A percentile compares a stretch with the other conserved stretches of the same genome.
These are phyloP conservation scores for Tympanuchus pallidicinctus DNA, from an alignment of 2,113 vertebrate species.

Conservation along the genomic window DNA sequence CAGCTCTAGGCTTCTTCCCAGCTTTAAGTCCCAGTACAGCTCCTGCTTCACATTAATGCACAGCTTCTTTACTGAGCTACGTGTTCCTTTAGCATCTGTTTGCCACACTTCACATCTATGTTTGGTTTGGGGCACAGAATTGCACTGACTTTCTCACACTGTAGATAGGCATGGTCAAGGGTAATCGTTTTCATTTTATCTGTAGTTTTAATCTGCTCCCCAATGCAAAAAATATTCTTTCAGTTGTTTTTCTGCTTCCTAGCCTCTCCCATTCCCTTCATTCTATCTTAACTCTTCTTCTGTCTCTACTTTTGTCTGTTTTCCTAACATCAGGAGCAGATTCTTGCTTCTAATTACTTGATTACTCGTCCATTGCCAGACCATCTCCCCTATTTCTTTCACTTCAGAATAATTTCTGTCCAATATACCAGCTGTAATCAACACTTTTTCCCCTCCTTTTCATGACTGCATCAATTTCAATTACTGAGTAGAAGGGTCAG, in stretches of 20 bases:
- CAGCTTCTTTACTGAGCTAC: accelerated
- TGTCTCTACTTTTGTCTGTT: background rate
- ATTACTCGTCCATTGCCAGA: background rate
- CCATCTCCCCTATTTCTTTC: background rate
- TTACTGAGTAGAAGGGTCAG: background rate
- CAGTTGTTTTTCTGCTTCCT: background rate
- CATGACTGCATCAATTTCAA: background rate
- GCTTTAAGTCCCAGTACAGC: background rate
- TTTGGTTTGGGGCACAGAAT: background rate
- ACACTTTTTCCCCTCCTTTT: background rate
- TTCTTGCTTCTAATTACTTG: background rate
- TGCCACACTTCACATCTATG: background rate
- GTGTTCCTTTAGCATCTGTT: background rate
- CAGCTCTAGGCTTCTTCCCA: background rate
- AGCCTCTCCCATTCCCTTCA: background rate
- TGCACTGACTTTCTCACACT: background rate
- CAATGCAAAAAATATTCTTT: background rate
- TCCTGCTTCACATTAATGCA: background rate
- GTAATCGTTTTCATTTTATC: background rate
- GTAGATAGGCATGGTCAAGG: background rate
- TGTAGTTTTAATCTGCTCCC: background rate
- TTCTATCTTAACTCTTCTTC: background rate
- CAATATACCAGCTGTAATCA: background rate
- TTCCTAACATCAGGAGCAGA: background rate
- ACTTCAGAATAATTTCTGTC: background rate